Percentiles rank a stretch among this genome's conserved stretches.
phyloP scores from a whole-genome alignment of 1,140 invertebrate genomes.

The Venustaconcha ellipsiformis region DNA sequence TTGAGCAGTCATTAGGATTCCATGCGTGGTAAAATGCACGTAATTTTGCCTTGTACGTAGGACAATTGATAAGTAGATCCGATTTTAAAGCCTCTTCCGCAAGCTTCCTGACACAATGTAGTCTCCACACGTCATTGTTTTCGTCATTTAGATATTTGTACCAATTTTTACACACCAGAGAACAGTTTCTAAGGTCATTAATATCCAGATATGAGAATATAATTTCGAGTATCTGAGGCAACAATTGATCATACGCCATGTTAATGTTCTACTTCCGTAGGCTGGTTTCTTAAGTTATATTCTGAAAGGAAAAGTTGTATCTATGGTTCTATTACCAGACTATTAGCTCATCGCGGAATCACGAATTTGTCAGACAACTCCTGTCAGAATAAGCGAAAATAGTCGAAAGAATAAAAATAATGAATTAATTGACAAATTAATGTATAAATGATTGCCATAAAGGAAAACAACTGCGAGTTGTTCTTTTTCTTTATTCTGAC shows the following conservation, averaged over 20 bases:
- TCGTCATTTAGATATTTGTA: constrained; percentile 91
- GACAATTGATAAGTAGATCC: constrained; percentile 88
- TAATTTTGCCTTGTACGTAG: constrained; percentile 94
- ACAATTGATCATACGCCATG: constrained; percentile 69
- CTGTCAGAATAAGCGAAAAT: no score
- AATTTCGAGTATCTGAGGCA: constrained; percentile 88
- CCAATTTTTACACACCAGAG: constrained; percentile 95
- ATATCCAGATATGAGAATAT: constrained; percentile 94
- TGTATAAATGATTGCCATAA: no score
- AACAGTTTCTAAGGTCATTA: constrained; percentile 87
- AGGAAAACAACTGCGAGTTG: no score
- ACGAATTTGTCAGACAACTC: not conserved
- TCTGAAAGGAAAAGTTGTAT: not conserved
- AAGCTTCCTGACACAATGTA: constrained; percentile 88
- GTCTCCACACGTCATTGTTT: constrained; percentile 95
- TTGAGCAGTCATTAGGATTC: constrained; percentile 97
- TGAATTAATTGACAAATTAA: no score
- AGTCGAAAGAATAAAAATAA: no score
- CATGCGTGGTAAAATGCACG: constrained; percentile 95
- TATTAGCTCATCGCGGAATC: not conserved
- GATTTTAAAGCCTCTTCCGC: constrained; percentile 93
- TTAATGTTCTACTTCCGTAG: constrained; percentile 13
- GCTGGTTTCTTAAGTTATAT: not conserved
- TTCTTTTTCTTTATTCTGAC: no score
- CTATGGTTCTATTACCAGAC: not conserved